Conservation (phyloP, 2,888 invertebrate species). For the Oithona nana region DNA sequence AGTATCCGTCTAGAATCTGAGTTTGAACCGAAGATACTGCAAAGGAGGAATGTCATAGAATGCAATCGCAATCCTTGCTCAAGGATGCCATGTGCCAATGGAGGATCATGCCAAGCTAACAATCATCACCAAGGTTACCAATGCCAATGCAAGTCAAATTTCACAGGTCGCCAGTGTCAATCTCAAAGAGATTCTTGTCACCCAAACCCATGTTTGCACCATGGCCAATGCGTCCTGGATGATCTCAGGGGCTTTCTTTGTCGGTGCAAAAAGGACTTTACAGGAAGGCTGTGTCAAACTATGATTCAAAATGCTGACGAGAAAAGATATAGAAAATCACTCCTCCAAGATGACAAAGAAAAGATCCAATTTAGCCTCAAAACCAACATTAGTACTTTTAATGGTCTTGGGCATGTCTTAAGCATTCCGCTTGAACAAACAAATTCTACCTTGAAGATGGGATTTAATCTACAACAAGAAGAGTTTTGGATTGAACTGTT, state of each 20-base stretch:
- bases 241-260: not conserved
- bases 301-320: not conserved
- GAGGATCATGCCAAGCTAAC: not conserved
- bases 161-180: conserved; percentile 10
- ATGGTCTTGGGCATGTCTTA: not conserved
- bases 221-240: not conserved
- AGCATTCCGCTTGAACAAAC: not conserved
- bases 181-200: conserved; percentile 1
- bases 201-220: conserved; percentile 11
- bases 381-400: not conserved
- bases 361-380: not conserved
- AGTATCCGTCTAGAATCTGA: conserved; percentile 6
- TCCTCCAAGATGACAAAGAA: not conserved
- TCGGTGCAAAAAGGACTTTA: not conserved
- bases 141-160: conserved; percentile 4
- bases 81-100: not conserved
- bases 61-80: conserved; percentile 8
- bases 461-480: not conserved
- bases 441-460: not conserved
- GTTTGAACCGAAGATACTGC: conserved; percentile 2
- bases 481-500: not conserved
- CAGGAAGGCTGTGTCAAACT: not conserved
- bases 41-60: not conserved
- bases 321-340: not conserved
- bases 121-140: not conserved